Evolutionary conservation across 2,797 vertebrate species (phyloP).

Genomic region (Enteromius radiatus): DNA sequence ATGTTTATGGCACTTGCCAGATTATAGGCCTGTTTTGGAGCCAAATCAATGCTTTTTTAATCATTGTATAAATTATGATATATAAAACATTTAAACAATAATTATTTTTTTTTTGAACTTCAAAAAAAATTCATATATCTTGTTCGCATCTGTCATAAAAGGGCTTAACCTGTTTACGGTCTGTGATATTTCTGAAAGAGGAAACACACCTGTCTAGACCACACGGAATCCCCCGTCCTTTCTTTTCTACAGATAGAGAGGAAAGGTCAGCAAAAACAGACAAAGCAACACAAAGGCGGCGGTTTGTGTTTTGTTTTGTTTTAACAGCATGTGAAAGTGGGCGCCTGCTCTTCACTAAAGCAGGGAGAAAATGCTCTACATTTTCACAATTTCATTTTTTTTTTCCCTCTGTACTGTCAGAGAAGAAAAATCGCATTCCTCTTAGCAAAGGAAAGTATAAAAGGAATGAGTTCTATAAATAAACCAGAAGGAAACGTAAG

Average conservation of each 20-base stretch:
- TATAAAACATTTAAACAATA: neutral
- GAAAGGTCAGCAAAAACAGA: conserved; percentile 52
- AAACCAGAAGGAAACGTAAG: conserved; percentile 17
- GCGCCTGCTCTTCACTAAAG: conserved; percentile 25
- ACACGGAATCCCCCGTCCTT: neutral
- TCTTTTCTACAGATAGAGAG: conserved; percentile 27
- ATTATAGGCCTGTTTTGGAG: conserved; percentile 68
- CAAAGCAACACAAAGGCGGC: conserved; percentile 47
- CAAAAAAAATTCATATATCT: conserved; percentile 1
- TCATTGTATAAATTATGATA: neutral
- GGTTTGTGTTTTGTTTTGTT: conserved; percentile 49
- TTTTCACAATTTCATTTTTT: conserved; percentile 45
- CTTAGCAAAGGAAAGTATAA: conserved; percentile 49
- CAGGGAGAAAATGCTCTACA: conserved; percentile 37
- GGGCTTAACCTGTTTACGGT: conserved; percentile 26
- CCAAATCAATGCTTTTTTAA: neutral
- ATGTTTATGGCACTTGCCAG: conserved; percentile 56
- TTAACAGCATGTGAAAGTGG: conserved; percentile 45
- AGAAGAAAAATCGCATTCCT: conserved; percentile 51
- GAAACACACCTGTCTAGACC: conserved; percentile 50
- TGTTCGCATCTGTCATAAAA: neutral
- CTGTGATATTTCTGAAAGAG: conserved; percentile 26
- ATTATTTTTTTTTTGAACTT: neutral
- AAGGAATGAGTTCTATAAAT: conserved; percentile 55
- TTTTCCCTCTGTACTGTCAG: conserved; percentile 52